A percentile compares a stretch with the other conserved stretches of the same genome.
Conservation (phyloP, 1,140 invertebrate species). For the Phymastichus coffea region DNA sequence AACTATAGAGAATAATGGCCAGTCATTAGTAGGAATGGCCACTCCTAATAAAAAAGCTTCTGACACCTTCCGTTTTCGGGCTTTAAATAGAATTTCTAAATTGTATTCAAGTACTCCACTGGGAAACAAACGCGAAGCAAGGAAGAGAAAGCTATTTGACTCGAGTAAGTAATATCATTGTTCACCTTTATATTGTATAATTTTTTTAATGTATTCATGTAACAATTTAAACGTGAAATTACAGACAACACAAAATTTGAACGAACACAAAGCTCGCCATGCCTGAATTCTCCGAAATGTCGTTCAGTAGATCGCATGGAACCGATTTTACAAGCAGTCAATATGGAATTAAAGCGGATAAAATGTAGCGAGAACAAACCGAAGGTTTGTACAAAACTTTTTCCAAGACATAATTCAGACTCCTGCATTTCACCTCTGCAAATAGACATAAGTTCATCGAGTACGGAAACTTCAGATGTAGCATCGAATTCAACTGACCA, state of each 20-base stretch:
- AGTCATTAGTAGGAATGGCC: slow-evolving; percentile 30
- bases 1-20: slow-evolving; percentile 12
- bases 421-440: slow-evolving; percentile 28
- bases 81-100: slow-evolving; percentile 20
- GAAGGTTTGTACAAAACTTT: slow-evolving; percentile 36
- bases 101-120: slow-evolving; percentile 26
- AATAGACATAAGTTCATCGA: neutral
- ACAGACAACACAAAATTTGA: slow-evolving; percentile 22
- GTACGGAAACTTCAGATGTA: neutral
- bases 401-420: slow-evolving; percentile 35
- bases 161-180: slow-evolving; percentile 28
- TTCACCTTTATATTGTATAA: neutral
- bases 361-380: slow-evolving; percentile 36
- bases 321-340: slow-evolving; percentile 35
- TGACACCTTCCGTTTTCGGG: neutral
- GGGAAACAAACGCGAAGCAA: slow-evolving; percentile 28
- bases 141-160: slow-evolving; percentile 37
- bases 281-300: slow-evolving; percentile 21
- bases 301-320: slow-evolving; percentile 33
- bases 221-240: neutral
- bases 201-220: neutral
- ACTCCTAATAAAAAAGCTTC: slow-evolving; percentile 31
- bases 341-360: slow-evolving; percentile 36
- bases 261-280: slow-evolving; percentile 30
- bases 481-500: neutral